A percentile compares a stretch with the other conserved stretches of the same genome.
Conservation (phyloP, 2,888 invertebrate species). For the Phyto melanocephala region DNA sequence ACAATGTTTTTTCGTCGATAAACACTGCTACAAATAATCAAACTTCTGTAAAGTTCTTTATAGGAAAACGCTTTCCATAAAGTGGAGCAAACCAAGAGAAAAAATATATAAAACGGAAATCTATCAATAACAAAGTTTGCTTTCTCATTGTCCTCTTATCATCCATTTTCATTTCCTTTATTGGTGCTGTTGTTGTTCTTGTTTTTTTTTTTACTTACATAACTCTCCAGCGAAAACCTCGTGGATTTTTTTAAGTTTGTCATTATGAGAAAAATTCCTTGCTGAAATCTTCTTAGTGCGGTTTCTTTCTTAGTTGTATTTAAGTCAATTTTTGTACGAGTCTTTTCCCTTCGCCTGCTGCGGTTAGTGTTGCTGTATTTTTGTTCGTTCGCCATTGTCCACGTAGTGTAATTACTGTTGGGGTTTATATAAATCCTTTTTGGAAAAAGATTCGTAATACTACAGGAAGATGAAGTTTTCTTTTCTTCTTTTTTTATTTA, state of each 20-base stretch:
- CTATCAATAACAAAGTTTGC: slow-evolving; percentile 32
- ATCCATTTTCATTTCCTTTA: slow-evolving; percentile 45
- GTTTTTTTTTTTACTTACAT: neutral
- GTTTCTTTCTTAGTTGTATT: neutral
- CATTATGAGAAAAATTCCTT: neutral
- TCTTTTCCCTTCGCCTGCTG: neutral
- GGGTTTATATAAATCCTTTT: neutral
- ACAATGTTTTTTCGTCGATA: neutral
- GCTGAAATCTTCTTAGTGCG: neutral
- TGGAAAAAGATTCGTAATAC: neutral
- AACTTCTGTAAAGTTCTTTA: neutral
- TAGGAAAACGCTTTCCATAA: neutral
- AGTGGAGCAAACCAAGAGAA: neutral
- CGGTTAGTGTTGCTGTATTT: neutral
- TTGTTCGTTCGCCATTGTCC: neutral
- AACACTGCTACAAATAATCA: slow-evolving; percentile 2
- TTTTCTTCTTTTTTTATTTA: neutral
- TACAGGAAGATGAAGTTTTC: slow-evolving; percentile 14
- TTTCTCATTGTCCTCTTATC: slow-evolving; percentile 40
- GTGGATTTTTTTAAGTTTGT: slow-evolving; percentile 1
- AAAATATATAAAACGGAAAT: slow-evolving; percentile 34
- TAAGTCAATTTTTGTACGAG: neutral
- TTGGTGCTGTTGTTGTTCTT: neutral
- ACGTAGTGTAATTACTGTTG: slow-evolving; percentile 11
- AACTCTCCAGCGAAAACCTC: neutral